phyloP scores from a whole-genome alignment of 2,888 invertebrate genomes.

The Leptothorax acervorum region DNA sequence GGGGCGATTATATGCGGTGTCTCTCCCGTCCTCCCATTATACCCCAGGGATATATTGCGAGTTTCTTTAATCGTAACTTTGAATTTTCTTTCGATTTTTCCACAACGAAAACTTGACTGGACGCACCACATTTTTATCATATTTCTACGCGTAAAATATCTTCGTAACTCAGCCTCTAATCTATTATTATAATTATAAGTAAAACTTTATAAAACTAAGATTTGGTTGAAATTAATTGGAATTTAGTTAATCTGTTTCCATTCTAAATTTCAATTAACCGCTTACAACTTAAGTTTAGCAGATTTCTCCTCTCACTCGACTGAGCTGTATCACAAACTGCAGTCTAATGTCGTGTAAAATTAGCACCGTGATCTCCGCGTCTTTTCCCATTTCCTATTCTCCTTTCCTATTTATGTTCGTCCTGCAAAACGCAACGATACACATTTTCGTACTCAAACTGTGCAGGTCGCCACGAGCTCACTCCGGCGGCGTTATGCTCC shows the following conservation, averaged over 20 bases:
- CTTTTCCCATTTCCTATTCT: background rate
- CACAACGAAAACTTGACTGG: background rate
- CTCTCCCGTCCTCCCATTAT: too few species aligned
- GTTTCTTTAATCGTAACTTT: conserved; percentile 6
- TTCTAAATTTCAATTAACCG: background rate
- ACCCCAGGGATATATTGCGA: background rate
- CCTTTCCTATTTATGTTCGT: background rate
- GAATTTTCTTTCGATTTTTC: conserved; percentile 28
- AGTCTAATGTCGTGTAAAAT: conserved; percentile 29
- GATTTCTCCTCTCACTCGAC: background rate
- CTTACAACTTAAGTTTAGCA: background rate
- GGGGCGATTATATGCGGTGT: conserved; percentile 7
- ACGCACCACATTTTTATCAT: background rate
- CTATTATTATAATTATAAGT: background rate
- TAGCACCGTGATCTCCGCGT: background rate
- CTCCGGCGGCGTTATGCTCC: conserved; percentile 11
- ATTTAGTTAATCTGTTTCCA: background rate
- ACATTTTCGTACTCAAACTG: conserved; percentile 19
- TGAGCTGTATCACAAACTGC: background rate
- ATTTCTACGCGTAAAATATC: background rate
- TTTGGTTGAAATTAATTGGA: background rate
- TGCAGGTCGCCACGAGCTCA: background rate
- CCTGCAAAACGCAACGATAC: conserved; percentile 2
- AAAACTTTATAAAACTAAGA: background rate
- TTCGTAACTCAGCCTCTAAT: background rate